phyloP scores from a whole-genome alignment of 92 coral and sea anemone genomes.

The Palythoa caribaeorum region DNA sequence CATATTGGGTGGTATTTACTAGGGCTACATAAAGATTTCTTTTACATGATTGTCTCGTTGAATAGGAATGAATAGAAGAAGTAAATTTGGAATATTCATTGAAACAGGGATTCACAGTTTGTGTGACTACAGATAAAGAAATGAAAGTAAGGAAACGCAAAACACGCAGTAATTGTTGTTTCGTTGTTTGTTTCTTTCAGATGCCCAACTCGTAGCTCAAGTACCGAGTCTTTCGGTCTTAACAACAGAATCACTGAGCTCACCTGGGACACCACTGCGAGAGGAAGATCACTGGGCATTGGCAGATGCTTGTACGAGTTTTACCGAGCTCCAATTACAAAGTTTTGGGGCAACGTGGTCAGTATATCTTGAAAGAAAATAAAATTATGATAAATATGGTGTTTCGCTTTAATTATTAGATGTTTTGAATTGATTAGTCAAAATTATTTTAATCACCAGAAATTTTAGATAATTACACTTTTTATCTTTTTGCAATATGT shows the following conservation, averaged over 20 bases:
- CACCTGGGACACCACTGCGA: neutral
- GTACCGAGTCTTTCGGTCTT: constrained; percentile 37
- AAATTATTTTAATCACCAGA: too few species aligned
- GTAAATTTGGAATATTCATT: too few species aligned
- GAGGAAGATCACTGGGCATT: constrained; percentile 34
- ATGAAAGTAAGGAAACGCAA: neutral
- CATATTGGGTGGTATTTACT: too few species aligned
- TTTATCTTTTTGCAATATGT: too few species aligned
- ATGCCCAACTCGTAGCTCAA: constrained; percentile 29
- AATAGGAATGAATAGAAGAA: too few species aligned
- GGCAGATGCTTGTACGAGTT: constrained; percentile 70
- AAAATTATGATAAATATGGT: neutral
- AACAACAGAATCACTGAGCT: constrained; percentile 25
- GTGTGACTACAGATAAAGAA: too few species aligned
- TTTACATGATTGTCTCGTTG: too few species aligned
- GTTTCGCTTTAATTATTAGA: neutral
- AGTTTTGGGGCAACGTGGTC: constrained; percentile 91
- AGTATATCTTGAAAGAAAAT: neutral
- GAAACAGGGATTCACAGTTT: too few species aligned
- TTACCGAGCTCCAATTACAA: constrained; percentile 85
- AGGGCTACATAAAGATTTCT: too few species aligned
- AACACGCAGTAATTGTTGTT: neutral
- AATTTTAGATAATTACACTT: too few species aligned
- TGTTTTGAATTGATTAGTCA: too few species aligned
- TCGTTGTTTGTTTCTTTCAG: constrained; percentile 13